These are phyloP conservation scores for Aquatica leii DNA, from an alignment of 2,888 invertebrate genomes.

Conservation along the genomic window DNA sequence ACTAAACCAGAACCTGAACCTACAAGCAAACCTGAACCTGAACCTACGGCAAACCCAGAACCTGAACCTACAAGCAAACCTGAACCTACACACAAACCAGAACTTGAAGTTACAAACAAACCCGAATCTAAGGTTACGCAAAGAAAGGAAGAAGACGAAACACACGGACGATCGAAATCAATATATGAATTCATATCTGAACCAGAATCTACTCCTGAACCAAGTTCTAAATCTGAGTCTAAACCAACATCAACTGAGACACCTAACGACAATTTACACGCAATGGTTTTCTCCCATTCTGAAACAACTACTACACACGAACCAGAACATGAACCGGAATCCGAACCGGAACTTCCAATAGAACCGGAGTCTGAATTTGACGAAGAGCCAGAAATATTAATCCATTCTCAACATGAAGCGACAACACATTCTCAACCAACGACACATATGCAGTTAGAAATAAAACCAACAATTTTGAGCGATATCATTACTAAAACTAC, in stretches of 20 bases:
- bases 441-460: too few relatives aligned
- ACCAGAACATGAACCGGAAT: not conserved
- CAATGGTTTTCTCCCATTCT: too few relatives aligned
- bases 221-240: conserved; percentile 47
- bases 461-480: too few relatives aligned
- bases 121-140: conserved; percentile 57
- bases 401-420: conserved; percentile 28
- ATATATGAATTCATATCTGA: too few relatives aligned
- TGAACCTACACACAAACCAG: conserved; percentile 55
- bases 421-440: not conserved
- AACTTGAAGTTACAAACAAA: conserved; percentile 57
- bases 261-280: too few relatives aligned
- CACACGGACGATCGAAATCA: too few relatives aligned
- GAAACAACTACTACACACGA: too few relatives aligned
- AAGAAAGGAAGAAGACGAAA: too few relatives aligned
- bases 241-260: conserved; percentile 32
- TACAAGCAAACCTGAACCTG: conserved; percentile 7
- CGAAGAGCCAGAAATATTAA: conserved; percentile 46
- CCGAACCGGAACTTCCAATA: conserved; percentile 35
- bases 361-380: conserved; percentile 46
- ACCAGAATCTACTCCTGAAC: conserved; percentile 48
- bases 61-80: conserved; percentile 30
- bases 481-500: too few relatives aligned
- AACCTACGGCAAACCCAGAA: conserved; percentile 46
- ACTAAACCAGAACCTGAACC: conserved; percentile 44